Percentiles rank a stretch among this genome's conserved stretches.
Conservation (phyloP, 2,113 vertebrate species). For the Sakesphorus luctuosus region DNA sequence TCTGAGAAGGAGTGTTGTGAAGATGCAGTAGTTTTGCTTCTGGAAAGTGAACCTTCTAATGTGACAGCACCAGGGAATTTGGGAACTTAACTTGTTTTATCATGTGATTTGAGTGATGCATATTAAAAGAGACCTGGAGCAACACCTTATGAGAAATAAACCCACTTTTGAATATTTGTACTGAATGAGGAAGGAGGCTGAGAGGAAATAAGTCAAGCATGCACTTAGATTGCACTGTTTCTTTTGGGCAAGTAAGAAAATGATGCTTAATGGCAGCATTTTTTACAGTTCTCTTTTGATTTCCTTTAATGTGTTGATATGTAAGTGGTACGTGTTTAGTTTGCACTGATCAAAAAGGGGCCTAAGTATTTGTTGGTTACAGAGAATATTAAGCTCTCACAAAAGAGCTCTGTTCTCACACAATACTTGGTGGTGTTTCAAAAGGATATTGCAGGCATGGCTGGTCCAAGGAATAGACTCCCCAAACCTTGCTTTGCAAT, state of each 20-base stretch:
- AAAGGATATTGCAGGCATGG: not conserved
- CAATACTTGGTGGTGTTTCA: not conserved
- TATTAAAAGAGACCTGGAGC: not conserved
- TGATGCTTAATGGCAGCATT: not conserved
- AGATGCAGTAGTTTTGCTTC: not conserved
- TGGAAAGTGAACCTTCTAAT: not conserved
- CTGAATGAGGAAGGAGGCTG: not conserved
- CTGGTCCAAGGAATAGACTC: not conserved
- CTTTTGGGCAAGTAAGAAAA: not conserved
- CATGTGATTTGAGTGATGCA: not conserved
- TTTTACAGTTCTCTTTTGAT: not conserved
- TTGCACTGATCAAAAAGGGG: not conserved
- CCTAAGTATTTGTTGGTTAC: not conserved
- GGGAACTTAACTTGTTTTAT: not conserved
- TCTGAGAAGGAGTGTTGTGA: not conserved
- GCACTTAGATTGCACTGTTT: not conserved
- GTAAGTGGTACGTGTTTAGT: not conserved
- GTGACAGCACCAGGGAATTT: not conserved
- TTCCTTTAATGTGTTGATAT: not conserved
- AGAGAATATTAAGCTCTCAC: not conserved
- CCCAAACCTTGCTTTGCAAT: not conserved
- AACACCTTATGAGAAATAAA: not conserved
- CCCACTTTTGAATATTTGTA: not conserved
- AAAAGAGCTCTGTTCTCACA: not conserved
- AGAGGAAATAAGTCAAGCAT: not conserved